A percentile compares a stretch with the other conserved stretches of the same genome.
Evolutionary conservation across 92 coral and sea anemone genomes (phyloP).

Genomic region (Diadumene lineata): DNA sequence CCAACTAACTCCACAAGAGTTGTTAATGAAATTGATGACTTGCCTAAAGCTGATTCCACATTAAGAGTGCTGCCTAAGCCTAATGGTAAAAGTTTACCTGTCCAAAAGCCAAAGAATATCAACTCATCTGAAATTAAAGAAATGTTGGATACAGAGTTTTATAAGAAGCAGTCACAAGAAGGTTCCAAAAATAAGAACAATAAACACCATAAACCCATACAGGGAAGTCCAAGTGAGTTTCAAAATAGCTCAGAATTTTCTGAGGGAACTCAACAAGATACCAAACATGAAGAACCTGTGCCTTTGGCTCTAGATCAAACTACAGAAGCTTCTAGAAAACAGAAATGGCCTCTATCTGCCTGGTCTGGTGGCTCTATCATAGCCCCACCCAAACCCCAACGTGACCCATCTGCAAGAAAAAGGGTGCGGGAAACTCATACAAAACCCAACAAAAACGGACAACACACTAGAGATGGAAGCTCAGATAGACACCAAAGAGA

Average conservation of each 20-base stretch:
- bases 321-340: constrained; percentile 2
- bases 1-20: not conserved
- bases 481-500: not conserved
- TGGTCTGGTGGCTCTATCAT: not conserved
- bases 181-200: no score
- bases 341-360: constrained; percentile 29
- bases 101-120: no score
- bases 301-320: not conserved
- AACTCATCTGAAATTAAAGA: no score
- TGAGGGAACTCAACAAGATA: no score
- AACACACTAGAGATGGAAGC: not conserved
- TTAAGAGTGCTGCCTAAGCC: no score
- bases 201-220: no score
- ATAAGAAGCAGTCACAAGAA: no score
- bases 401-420: not conserved
- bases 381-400: constrained; percentile 30
- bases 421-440: not conserved
- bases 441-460: not conserved
- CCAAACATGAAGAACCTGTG: not conserved
- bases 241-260: no score
- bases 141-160: no score
- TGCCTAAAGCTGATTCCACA: not conserved
- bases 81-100: no score
- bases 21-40: not conserved
- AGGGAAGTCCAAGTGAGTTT: no score